Conservation (phyloP, 2,113 vertebrate genomes). For the Acrocephalus arundinaceus region DNA sequence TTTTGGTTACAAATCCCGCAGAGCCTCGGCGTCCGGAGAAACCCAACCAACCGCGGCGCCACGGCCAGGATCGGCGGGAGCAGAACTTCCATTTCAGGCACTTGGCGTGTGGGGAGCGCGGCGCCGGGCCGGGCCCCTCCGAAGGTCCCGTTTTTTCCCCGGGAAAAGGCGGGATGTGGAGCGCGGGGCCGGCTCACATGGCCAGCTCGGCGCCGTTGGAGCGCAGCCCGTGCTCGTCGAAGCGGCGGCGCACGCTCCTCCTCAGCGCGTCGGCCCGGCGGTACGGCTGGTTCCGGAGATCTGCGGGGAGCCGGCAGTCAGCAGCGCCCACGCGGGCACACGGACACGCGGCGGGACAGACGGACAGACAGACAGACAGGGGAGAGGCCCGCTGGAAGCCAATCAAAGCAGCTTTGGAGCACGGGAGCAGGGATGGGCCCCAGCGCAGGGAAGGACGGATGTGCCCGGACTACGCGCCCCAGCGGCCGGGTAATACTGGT, state of each 20-base stretch:
- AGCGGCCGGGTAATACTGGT: conserved; percentile 38
- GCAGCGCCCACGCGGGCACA: not conserved
- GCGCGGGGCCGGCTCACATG: conserved; percentile 72
- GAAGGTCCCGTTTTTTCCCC: not conserved
- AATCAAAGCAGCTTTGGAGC: conserved; percentile 91
- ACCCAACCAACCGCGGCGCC: conserved; percentile 61
- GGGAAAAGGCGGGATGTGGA: not conserved
- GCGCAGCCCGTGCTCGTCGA: conserved; percentile 93
- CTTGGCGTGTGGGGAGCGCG: conserved; percentile 80
- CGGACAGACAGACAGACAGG: not conserved
- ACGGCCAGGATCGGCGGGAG: conserved; percentile 60
- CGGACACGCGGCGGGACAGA: not conserved
- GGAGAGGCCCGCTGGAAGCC: conserved; percentile 79
- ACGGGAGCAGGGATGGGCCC: not conserved
- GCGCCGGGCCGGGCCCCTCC: conserved; percentile 19
- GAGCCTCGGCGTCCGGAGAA: not conserved
- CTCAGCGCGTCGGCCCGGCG: conserved; percentile 95
- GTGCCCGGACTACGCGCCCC: not conserved
- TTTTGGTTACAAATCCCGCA: conserved; percentile 67
- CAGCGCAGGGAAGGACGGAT: not conserved
- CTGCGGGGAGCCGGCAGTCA: conserved; percentile 64
- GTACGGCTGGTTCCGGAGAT: conserved; percentile 98
- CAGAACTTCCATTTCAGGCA: conserved; percentile 83
- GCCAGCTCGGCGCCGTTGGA: conserved; percentile 86
- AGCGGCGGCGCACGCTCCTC: conserved; percentile 91